Evolutionary conservation across 2,113 vertebrate genomes (phyloP), one percentile per base, ranked within the genome.

Genomic region (human (Homo sapiens)): DNA sequence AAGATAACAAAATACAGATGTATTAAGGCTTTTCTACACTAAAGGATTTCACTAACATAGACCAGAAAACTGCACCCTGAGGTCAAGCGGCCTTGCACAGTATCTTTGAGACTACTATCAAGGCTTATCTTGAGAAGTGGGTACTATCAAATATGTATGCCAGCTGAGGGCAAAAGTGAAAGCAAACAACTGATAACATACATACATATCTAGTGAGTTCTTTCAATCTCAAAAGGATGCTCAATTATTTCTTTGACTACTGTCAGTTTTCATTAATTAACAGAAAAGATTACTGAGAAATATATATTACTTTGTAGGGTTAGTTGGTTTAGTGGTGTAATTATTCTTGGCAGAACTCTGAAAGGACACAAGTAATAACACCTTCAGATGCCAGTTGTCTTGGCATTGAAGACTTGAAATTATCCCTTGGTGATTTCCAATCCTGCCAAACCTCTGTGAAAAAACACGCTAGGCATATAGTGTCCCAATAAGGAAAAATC

Each of bases 181-280:
- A 52, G 30, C 79, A 75, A 70, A 61, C 48, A 20, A 32, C 2
- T 50, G 8, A 72, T 70, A 32, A 59, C 6, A 17, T 22, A 10
- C 38, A 73, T 27, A 43, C 35, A 75, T 23, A 5, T 6, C 25
- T 25, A 40, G 2, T 20, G 18, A 35, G 13, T 52, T 88, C 61
- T 89, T 64, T 92, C 52, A 52, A 0, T 81, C 72, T 50, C 66
- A 61, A 70, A 95, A 96, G 8, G 79, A 84, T 40, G 27, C 8
- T 52, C 40, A 59, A 57, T 73, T 38, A 68, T 68, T 38, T 94
- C 25, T 76, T 82, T 68, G 40, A 93, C 55, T 43, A 52, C 27
- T 78, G 43, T 86, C 57, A 66, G 35, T 83, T 68, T 92, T 94
- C 18, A 92, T 89, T 95, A 88, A 72, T 50, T 88, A 92, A 70